A percentile compares a stretch with the other conserved stretches of the same genome.
These are phyloP conservation scores for Cryptomyrus ogoouensis DNA, from an alignment of 2,113 vertebrate species.

Conservation along the genomic window DNA sequence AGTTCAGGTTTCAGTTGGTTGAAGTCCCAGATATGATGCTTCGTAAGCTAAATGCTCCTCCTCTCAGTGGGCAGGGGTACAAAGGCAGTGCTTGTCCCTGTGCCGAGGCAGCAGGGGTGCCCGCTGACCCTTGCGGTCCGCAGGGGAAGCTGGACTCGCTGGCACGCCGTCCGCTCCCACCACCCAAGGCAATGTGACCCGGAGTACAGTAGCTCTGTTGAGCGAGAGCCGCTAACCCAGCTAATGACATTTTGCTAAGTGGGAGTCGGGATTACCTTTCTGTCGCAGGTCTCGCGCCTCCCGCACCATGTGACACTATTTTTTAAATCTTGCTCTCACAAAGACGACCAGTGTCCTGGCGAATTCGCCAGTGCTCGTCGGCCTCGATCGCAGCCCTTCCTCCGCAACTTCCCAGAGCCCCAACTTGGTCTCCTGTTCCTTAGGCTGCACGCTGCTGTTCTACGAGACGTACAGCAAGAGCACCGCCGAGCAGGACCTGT, in stretches of 20 bases:
- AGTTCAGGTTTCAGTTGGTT: not conserved
- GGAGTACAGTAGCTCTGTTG: not conserved
- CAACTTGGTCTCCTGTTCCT: conserved; percentile 10
- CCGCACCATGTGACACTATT: not conserved
- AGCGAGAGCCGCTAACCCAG: not conserved
- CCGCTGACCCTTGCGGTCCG: not conserved
- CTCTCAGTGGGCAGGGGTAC: not conserved
- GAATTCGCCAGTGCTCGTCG: not conserved
- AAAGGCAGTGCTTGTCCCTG: not conserved
- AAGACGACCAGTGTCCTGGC: not conserved
- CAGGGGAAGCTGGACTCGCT: not conserved
- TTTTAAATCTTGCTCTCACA: not conserved
- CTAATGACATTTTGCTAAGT: not conserved
- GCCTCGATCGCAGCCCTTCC: not conserved
- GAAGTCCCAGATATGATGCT: not conserved
- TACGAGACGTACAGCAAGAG: conserved; percentile 86
- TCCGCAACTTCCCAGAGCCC: not conserved
- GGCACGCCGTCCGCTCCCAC: not conserved
- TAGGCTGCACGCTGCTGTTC: conserved; percentile 90
- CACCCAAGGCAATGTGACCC: not conserved
- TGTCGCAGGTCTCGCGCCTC: not conserved
- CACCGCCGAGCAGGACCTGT: conserved; percentile 69
- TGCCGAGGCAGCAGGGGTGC: not conserved
- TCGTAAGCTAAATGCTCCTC: not conserved
- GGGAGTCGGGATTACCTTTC: not conserved